Evolutionary conservation across 2,113 vertebrate genomes (phyloP), one percentile per base, ranked within the genome.

Genomic region (Catharus fuscescens): DNA sequence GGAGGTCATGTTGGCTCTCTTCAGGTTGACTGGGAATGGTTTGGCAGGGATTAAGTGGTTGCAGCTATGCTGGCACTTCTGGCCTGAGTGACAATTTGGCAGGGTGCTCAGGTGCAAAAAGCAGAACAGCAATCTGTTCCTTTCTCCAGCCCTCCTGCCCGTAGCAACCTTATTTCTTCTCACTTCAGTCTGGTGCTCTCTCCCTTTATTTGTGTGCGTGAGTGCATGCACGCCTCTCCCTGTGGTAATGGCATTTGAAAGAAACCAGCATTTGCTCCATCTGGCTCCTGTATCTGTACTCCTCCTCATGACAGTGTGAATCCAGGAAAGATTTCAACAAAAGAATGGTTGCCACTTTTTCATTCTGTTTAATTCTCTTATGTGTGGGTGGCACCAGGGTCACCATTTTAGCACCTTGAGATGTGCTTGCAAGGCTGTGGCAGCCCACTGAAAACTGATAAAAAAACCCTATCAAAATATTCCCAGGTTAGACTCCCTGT

Each of bases 121-220:
- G 80, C 89, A 85, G 89, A 92, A 89, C 74, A 84, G 90, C 96
- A 97, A 96, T 96, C 96, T 96, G 96, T 92, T 97, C 92, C 11
- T 28, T 87, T 92, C 47, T 53, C 80, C 67, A 86, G 40, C 78
- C 90, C 60, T 88, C 62, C 91, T 83, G 86, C 81, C 94, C 62
- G 10, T 28, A 91, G 92, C 85, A 92, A 89, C 70, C 70, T 86
- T 45, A 15, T 87, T 90, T 85, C 64, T 96, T 91, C 79, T 84
- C 61, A 20, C 79, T 81, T 14, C 60, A 72, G 86, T 61, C 72
- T 84, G 62, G 45, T 17, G 28, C 71, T 94, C 53, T 77, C 76
- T 93, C 71, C 31, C 36, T 67, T 79, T 40, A 28, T 69, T 38
- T 45, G 36, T 40, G 42, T 34, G 38, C 44, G 67, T 0, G 4